Evolutionary conservation across 2,797 vertebrate species (phyloP), one percentile per base, ranked within the genome.

Genomic region (Gouania willdenowi): DNA sequence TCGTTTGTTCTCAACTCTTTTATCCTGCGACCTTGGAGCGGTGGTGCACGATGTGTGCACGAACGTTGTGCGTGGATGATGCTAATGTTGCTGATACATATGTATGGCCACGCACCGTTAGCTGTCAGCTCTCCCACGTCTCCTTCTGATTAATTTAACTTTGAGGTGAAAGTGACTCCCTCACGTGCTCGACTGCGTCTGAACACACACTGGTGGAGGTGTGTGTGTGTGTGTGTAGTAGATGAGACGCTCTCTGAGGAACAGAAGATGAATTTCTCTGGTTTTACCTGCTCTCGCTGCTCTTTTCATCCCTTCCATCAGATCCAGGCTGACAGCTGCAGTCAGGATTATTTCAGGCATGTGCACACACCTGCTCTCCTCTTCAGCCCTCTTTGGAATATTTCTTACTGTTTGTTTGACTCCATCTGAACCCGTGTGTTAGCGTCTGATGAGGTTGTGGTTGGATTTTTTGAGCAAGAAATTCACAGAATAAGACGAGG

Each of bases 321-420:
- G 70, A 82, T 71, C 34, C 68, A 67, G 67, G 58, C 42, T 27
- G 67, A 71, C 76, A 76, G 71, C 66, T 81, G 72, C 79, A 77
- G 75, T 79, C 79, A 73, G 77, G 61, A 66, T 71, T 80, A 75
- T 80, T 76, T 81, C 72, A 79, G 71, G 60, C 74, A 18, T 72
- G 48, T 48, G 14, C 71, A 20, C 47, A 48, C 42, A 33, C 39
- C 14, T 14, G 13, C n/a, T n/a, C n/a, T n/a, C n/a, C n/a, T n/a
- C n/a, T n/a, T n/a, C n/a, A n/a, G n/a, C n/a, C n/a, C n/a, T n/a
- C n/a, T n/a, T n/a, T n/a, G n/a, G n/a, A n/a, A n/a, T n/a, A n/a
- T n/a, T n/a, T n/a, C n/a, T n/a, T n/a, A n/a, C n/a, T n/a, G n/a
- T n/a, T n/a, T n/a, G n/a, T n/a, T n/a, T n/a, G n/a, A n/a, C n/a